phyloP scores from a whole-genome alignment of 2,113 vertebrate genomes.

The Aix galericulata region DNA sequence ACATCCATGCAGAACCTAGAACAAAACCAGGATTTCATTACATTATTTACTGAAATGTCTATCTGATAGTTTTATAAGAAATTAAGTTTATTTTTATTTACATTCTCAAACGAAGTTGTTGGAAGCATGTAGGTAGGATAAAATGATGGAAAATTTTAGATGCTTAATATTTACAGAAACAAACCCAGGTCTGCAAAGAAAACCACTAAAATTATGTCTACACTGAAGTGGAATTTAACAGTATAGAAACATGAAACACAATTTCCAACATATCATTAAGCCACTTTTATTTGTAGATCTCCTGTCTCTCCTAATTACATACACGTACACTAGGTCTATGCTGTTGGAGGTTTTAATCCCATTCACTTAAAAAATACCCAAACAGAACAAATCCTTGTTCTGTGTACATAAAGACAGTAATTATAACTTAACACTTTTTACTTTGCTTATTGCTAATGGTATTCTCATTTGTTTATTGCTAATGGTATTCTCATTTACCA shows the following conservation, averaged over 20 bases:
- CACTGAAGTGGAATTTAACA: neutral
- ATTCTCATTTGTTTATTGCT: neutral
- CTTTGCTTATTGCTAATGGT: neutral
- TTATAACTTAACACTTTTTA: neutral
- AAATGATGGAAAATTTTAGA: neutral
- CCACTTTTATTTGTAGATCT: conserved; percentile 4
- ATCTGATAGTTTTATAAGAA: neutral
- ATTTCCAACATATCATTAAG: neutral
- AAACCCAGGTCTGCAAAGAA: neutral
- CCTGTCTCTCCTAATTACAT: conserved; percentile 10
- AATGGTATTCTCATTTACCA: neutral
- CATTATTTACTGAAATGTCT: neutral
- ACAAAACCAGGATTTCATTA: neutral
- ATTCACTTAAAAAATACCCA: neutral
- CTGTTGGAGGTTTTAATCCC: conserved; percentile 36
- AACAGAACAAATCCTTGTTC: neutral
- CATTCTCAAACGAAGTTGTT: neutral
- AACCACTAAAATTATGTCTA: neutral
- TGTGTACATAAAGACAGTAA: neutral
- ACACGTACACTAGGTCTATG: neutral
- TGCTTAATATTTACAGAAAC: neutral
- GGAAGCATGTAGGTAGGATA: neutral
- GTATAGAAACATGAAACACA: neutral
- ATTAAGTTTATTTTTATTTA: neutral
- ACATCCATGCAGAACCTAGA: conserved; percentile 95